Evolutionary conservation across 2,797 vertebrate genomes (phyloP), one percentile per base, ranked within the genome.

Genomic region (Melanitta fusca): DNA sequence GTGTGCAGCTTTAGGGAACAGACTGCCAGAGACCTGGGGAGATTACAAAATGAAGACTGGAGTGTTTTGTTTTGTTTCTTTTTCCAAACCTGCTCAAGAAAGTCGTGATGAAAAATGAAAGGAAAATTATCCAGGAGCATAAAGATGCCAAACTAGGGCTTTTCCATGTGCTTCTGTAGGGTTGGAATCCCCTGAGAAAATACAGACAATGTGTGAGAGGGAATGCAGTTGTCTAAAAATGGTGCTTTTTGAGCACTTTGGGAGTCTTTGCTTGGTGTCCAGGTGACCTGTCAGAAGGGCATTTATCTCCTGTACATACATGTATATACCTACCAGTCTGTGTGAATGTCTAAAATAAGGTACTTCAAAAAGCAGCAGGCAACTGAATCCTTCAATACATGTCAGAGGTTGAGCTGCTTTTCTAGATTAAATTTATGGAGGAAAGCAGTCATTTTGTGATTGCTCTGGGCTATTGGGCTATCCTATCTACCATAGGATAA

Each of bases 401-500:
- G 39, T 87, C 2, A 3, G 66, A 25, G 36, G 25, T 30, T 66
- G 51, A 91, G 60, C 70, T 91, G 68, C 36, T 95, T 94, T 82
- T 85, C n/a, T n/a, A 53, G 39, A 65, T 77, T 57, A 79, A 90
- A 94, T 96, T 77, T 77, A 56, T 74, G 39, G 60, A 91, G 78
- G 86, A 77, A 94, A 96, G 58, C n/a, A 77, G 78, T 91, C 3
- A 2, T 89, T 93, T 68, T 87, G 68, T 91, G 88, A 94, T 93
- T 72, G 94, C 93, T 93, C 43, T 41, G 68, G 93, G 95, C 86
- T 95, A 80, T 93, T 92, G 61, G 68, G 39, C 41, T 65, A 41
- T 32, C 41, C 39, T 95, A 61, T 87, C 74, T 90, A 89, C 68
- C n/a, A 21, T 24, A 81, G n/a, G 58, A 95, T 84, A 95, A 95